phyloP scores from a whole-genome alignment of 2,113 vertebrate genomes.

The Nothocercus julius region DNA sequence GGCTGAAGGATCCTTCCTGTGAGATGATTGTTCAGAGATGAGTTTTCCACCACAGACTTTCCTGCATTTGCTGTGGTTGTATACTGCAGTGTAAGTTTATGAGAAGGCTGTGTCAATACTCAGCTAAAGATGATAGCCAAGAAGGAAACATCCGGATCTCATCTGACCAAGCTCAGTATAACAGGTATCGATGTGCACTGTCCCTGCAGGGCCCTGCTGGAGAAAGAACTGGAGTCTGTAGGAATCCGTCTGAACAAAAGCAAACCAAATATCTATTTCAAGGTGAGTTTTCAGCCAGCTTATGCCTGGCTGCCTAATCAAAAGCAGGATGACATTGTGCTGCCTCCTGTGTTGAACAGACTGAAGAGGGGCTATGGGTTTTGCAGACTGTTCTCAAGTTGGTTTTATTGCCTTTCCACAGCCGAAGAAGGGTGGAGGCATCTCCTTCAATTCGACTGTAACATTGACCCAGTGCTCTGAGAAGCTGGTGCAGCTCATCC shows the following conservation, averaged over 20 bases:
- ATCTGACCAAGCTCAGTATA: rapidly evolving
- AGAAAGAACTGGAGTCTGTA: conserved; percentile 96
- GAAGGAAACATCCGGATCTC: neutral
- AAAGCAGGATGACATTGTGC: neutral
- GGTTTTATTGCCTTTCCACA: conserved; percentile 55
- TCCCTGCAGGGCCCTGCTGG: conserved; percentile 85
- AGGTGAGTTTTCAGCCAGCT: conserved; percentile 79
- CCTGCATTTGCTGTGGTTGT: neutral
- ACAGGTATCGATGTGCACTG: neutral
- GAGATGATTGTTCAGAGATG: neutral
- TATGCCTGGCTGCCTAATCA: neutral
- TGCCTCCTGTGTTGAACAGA: rapidly evolving
- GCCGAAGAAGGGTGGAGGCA: conserved; percentile 97
- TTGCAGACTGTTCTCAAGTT: neutral
- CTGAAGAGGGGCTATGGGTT: neutral
- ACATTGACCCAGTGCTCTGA: conserved; percentile 94
- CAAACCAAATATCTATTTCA: conserved; percentile 99
- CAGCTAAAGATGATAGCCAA: neutral
- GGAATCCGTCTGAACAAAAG: conserved; percentile 94
- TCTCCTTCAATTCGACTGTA: conserved; percentile 97
- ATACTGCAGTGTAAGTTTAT: neutral
- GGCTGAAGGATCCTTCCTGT: neutral
- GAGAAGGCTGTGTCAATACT: neutral
- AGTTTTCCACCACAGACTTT: neutral
- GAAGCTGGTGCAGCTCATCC: conserved; percentile 96